Evolutionary conservation across 2,113 vertebrate genomes (phyloP), one percentile per base, ranked within the genome.

Genomic region (Ophthalmolycus amberensis): DNA sequence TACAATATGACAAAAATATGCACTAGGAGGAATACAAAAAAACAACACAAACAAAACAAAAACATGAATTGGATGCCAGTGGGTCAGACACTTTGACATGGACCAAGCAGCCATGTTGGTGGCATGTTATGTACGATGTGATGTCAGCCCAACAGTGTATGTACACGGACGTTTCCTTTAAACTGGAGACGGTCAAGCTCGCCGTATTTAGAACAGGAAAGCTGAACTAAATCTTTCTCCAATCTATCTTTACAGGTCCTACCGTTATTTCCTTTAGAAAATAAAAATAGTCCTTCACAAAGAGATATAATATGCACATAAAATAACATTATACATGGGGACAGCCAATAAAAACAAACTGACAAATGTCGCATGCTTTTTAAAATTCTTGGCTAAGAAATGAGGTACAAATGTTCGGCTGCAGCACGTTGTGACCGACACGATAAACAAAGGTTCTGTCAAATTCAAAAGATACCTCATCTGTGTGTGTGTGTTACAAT

Each of bases 51-150:
- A 56, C 44, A 78, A 56, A 87, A 87, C 72, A 92, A 87, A 92
- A 92, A 88, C 87, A 93, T 88, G 89, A 79, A 93, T 90, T 85
- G 94, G 93, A 95, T 92, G 95, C 95, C 94, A 93, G 83, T 92
- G 93, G 92, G 88, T 94, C 93, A 88, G 75, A 88, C 89, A 85
- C 90, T 73, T 90, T 77, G 89, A 93, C 88, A 84, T 16, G 86
- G 79, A 88, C 86, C 83, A 42, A 90, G 94, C 93, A 95, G 95
- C 90, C 91, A 94, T 83, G 91, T 89, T 96, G 92, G 91, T 95
- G 86, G 80, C 89, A 93, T 88, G 86, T 88, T 77, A 80, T 64
- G 56, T 59, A 59, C 56, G 46, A 79, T 67, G 85, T 85, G 78
- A 48, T 80, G 67, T 81, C 40, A 1, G 74, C 75, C 81, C 75